A percentile compares a stretch with the other conserved stretches of the same genome.
Conservation (phyloP, 2,113 vertebrate species). For the Coptodon bakossiorum region DNA sequence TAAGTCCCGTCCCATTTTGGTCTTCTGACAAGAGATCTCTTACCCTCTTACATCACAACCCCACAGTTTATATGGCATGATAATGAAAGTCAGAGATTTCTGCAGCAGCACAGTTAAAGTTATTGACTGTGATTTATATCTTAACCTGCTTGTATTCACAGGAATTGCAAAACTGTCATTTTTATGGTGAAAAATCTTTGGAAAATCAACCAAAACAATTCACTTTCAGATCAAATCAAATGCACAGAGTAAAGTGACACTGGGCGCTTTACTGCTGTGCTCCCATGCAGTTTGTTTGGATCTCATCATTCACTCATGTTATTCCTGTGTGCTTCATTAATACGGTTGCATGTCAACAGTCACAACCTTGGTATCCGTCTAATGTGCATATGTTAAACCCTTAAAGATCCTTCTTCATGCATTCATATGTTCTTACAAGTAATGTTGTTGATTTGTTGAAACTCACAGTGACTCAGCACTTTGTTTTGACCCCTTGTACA, state of each 20-base stretch:
- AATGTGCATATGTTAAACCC: background rate
- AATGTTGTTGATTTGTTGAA: too few relatives aligned
- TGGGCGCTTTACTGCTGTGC: background rate
- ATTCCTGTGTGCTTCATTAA: background rate
- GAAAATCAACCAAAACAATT: too few relatives aligned
- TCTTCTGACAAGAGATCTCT: background rate
- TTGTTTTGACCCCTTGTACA: too few relatives aligned
- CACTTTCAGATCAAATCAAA: too few relatives aligned
- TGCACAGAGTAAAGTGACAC: too few relatives aligned
- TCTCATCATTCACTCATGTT: background rate
- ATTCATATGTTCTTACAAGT: background rate
- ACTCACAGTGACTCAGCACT: too few relatives aligned
- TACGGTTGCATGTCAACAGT: background rate
- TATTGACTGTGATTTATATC: too few relatives aligned
- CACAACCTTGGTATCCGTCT: too few relatives aligned
- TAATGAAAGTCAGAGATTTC: background rate
- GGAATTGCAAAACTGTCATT: background rate
- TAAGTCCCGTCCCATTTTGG: constrained; percentile 8
- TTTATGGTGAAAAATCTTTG: background rate
- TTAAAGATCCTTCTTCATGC: background rate
- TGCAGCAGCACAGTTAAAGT: background rate
- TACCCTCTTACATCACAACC: too few relatives aligned
- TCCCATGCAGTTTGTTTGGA: background rate
- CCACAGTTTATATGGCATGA: too few relatives aligned
- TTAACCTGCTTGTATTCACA: background rate